Evolutionary conservation across 1,140 invertebrate species (phyloP), one percentile per base, ranked within the genome.

Genomic region (Conus ventricosus): DNA sequence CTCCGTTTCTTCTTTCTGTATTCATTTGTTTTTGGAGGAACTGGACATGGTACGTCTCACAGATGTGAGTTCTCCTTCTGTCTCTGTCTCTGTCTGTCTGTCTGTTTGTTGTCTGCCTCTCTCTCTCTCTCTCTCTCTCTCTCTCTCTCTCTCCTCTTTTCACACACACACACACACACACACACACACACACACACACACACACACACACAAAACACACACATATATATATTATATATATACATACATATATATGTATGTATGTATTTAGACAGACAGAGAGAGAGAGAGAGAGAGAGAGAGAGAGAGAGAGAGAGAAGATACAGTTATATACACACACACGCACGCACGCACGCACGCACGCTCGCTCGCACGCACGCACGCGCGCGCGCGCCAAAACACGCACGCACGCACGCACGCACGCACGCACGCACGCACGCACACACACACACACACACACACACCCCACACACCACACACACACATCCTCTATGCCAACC

Each of bases 401-500:
- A 78, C 75, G 39, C 75, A 78, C 17, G 20, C n/a, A 78, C 75
- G 27, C n/a, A 78, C 75, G 27, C 75, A 15, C 75, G 39, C 75
- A 78, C 75, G 39, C 75, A 78, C 75, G 39, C 75, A 78, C 75
- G 39, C 76, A 78, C 76, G 39, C 25, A 78, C 76, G 39, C 76
- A 78, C 76, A 78, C 76, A 78, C 76, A 78, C 76, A 78, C 76
- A 78, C 76, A 78, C 76, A 78, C 76, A 78, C 76, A 78, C 76
- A 78, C 76, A 78, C 75, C 7, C 75, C 76, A 39, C 76, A 78
- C 76, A 39, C 76, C 39, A 39, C 39, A 39, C 39, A 39, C 39
- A 39, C 39, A 39, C 39, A 39, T 3, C 0, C 39, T 39, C 39
- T 39, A 39, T 39, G 57, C 8, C 57, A 60, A 60, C 15, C 15